phyloP scores from a whole-genome alignment of 1,140 invertebrate genomes.

The Lysiphlebus fabarum region DNA sequence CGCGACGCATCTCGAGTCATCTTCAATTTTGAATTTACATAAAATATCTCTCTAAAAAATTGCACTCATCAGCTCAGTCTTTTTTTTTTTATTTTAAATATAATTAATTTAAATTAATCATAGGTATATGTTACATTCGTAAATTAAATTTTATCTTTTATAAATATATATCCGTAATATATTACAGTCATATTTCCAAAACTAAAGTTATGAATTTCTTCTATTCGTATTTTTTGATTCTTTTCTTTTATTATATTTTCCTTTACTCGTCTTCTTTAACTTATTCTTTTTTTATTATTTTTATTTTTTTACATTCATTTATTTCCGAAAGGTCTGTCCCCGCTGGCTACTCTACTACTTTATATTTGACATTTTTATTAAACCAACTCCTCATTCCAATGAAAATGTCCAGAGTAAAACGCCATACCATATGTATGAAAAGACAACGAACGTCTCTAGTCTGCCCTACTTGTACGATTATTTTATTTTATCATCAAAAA shows the following conservation, averaged over 20 bases:
- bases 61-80: too few species aligned
- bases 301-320: conserved; percentile 52
- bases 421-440: conserved; percentile 18
- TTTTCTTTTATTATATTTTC: conserved; percentile 23
- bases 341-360: conserved; percentile 55
- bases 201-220: too few species aligned
- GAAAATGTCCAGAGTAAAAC: conserved; percentile 21
- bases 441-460: conserved; percentile 20
- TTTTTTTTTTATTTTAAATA: too few species aligned
- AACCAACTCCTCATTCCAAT: conserved; percentile 38
- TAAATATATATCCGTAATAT: too few species aligned
- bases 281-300: conserved; percentile 14
- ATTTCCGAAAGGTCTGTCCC: conserved; percentile 51
- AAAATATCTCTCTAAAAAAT: too few species aligned
- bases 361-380: conserved; percentile 59
- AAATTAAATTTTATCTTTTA: too few species aligned
- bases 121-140: too few species aligned
- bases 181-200: too few species aligned
- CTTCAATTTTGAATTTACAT: too few species aligned
- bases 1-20: background rate
- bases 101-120: too few species aligned
- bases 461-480: conserved; percentile 34
- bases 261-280: background rate
- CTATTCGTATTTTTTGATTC: too few species aligned
- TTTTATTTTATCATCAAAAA: conserved; percentile 12